phyloP scores from a whole-genome alignment of 92 coral and sea anemone genomes.

The Meandrina meandrites region DNA sequence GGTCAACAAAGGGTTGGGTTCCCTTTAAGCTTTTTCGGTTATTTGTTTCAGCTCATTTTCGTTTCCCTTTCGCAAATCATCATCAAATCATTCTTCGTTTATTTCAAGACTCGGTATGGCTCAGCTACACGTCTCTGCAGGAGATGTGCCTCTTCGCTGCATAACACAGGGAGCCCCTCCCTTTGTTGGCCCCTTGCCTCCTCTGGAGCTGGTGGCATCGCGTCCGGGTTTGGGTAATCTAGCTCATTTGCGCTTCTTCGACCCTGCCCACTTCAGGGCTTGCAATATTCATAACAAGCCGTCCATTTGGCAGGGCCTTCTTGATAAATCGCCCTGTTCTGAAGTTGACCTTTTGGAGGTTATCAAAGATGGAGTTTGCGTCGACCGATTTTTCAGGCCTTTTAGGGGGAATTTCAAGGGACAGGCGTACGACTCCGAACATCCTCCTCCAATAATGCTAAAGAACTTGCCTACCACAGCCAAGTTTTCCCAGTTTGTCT shows the following conservation, averaged over 20 bases:
- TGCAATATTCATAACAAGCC: constrained; percentile 14
- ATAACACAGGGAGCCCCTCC: constrained; percentile 35
- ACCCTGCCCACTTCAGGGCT: constrained; percentile 32
- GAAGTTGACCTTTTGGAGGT: constrained; percentile 19
- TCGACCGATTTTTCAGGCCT: constrained; percentile 41
- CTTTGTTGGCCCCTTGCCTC: constrained; percentile 48
- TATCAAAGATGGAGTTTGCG: constrained; percentile 7
- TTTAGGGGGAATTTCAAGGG: constrained; percentile 56
- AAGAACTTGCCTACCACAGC: not conserved
- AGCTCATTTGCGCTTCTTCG: constrained; percentile 14
- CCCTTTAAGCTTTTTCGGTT: constrained; percentile 4
- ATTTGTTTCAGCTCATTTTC: not conserved
- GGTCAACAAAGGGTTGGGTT: constrained; percentile 55
- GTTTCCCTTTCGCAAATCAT: not conserved
- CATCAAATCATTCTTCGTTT: not conserved
- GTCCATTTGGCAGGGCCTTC: constrained; percentile 27
- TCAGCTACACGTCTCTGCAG: not conserved
- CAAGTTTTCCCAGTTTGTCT: not conserved
- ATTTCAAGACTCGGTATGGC: not conserved
- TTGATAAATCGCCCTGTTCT: not conserved
- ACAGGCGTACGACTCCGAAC: constrained; percentile 28
- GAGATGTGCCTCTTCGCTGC: not conserved
- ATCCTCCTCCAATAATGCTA: not conserved
- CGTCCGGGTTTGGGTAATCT: constrained; percentile 11
- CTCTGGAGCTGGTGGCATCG: constrained; percentile 30